phyloP scores from a whole-genome alignment of 2,888 invertebrate genomes.

The Rotaria magnacalcarata region DNA sequence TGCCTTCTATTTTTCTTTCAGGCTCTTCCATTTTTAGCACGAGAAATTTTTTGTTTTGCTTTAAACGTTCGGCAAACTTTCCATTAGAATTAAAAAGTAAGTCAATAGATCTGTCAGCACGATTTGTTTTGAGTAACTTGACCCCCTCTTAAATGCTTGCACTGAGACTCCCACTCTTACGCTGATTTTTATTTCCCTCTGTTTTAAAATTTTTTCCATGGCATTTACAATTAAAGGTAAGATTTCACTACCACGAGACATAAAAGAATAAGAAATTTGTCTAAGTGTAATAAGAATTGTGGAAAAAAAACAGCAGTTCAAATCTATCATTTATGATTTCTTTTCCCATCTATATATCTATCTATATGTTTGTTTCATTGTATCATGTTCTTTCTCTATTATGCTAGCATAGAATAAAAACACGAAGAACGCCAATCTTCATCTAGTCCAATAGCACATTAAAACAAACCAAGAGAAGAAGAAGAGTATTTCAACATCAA shows the following conservation, averaged over 20 bases:
- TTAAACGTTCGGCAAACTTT: no score
- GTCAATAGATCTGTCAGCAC: no score
- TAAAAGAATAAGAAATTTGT: neutral
- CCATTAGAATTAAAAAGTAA: no score
- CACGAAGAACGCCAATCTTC: neutral
- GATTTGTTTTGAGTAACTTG: no score
- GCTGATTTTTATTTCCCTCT: neutral
- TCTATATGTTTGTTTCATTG: neutral
- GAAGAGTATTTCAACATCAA: constrained; percentile 16
- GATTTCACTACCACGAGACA: neutral
- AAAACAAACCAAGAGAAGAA: neutral
- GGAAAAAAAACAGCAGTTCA: neutral
- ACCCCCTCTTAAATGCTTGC: no score
- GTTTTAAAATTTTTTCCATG: neutral
- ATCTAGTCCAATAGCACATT: neutral
- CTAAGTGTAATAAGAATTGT: neutral
- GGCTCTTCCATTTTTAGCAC: neutral
- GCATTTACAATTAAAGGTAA: neutral
- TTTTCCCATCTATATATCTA: neutral
- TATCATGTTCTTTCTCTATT: neutral
- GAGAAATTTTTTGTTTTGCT: no score
- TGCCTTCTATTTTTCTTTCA: no score
- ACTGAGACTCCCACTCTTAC: neutral
- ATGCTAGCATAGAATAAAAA: neutral
- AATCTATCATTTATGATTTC: neutral